phyloP scores from a whole-genome alignment of 2,888 invertebrate species.

The Myopa testacea region DNA sequence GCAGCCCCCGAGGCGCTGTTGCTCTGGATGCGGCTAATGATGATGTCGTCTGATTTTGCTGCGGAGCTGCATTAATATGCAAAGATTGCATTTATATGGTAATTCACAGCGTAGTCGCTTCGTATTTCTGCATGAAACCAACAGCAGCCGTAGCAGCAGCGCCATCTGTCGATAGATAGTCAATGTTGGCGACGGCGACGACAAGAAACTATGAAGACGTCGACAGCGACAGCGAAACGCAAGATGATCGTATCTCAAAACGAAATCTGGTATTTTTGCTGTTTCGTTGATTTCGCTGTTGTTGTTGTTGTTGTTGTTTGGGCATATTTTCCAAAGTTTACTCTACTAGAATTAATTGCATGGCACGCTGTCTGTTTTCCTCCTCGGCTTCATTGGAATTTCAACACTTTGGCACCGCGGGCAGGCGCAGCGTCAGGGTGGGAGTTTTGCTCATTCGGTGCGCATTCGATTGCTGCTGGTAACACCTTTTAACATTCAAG shows the following conservation, averaged over 20 bases:
- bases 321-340: slow-evolving; percentile 24
- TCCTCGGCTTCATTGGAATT: slow-evolving; percentile 1
- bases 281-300: slow-evolving; percentile 32
- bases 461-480: neutral
- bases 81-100: slow-evolving; percentile 68
- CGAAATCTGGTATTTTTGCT: slow-evolving; percentile 15
- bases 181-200: slow-evolving; percentile 38
- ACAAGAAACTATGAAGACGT: slow-evolving; percentile 57
- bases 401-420: neutral
- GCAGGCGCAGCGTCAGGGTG: no score
- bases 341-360: slow-evolving; percentile 19
- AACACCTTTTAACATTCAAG: neutral
- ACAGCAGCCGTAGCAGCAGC: slow-evolving; percentile 19
- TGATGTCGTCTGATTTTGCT: slow-evolving; percentile 40
- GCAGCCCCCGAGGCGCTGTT: neutral
- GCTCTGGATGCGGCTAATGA: slow-evolving; percentile 14
- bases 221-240: slow-evolving; percentile 50
- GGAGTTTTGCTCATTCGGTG: no score
- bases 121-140: slow-evolving; percentile 45
- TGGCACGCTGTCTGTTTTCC: no score
- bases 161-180: slow-evolving; percentile 1
- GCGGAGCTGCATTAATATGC: slow-evolving; percentile 63
- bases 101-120: slow-evolving; percentile 56
- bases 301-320: slow-evolving; percentile 32
- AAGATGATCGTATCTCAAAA: slow-evolving; percentile 50